Percentiles rank a stretch among this genome's conserved stretches.
Evolutionary conservation across 2,797 vertebrate species (phyloP).

Genomic region (Amphiprion clarkii): DNA sequence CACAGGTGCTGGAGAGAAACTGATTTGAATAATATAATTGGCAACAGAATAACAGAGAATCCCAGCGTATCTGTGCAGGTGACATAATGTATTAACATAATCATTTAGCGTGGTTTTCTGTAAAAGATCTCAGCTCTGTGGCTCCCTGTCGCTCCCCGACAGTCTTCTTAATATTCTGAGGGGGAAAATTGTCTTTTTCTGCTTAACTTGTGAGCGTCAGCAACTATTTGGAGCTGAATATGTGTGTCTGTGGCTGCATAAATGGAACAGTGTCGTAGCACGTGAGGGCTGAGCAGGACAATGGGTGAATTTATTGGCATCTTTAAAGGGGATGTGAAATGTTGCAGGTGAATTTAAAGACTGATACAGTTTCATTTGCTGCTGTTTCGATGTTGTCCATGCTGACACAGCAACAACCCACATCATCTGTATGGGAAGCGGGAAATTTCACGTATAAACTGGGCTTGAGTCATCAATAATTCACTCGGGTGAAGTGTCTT

Average conservation of each 20-base stretch:
- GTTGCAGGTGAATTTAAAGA: neutral
- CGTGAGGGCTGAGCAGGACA: neutral
- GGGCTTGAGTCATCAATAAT: constrained; percentile 30
- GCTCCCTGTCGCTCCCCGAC: constrained; percentile 18
- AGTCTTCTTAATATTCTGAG: neutral
- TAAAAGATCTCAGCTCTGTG: constrained; percentile 10
- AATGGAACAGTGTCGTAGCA: neutral
- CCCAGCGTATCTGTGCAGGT: constrained; percentile 23
- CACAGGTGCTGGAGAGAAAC: constrained; percentile 36
- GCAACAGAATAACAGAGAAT: constrained; percentile 36
- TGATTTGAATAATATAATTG: constrained; percentile 53
- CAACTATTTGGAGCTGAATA: neutral
- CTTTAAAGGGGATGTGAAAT: neutral
- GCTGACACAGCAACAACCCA: constrained; percentile 3
- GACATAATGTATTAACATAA: constrained; percentile 40
- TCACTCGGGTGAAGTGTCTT: neutral
- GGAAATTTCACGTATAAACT: constrained; percentile 11
- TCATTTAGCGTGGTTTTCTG: constrained; percentile 30
- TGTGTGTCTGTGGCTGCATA: neutral
- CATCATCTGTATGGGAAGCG: neutral
- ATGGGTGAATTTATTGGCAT: too few species aligned
- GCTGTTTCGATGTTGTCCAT: neutral
- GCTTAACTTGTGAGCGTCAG: constrained; percentile 1
- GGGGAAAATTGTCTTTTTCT: neutral
- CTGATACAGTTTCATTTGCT: neutral